These are phyloP conservation scores for Pleuronectes platessa DNA, from an alignment of 2,113 vertebrate genomes.

Conservation along the genomic window DNA sequence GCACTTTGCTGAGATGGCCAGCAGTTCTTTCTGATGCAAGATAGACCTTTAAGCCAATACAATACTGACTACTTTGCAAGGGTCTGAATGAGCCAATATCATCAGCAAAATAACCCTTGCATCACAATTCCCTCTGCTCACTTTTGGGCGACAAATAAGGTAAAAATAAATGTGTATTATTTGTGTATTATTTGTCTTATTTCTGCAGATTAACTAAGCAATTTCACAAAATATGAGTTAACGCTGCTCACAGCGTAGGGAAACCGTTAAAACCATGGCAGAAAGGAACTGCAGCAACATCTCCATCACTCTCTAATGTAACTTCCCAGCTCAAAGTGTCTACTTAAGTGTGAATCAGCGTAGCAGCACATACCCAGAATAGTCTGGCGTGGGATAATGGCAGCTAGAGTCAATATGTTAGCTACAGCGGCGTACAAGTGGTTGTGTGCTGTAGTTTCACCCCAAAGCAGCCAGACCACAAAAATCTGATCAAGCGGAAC, in stretches of 20 bases:
- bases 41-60: slow-evolving; percentile 45
- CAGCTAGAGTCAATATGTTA: slow-evolving; percentile 69
- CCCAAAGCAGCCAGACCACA: slow-evolving; percentile 21
- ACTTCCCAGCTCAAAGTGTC: slow-evolving; percentile 63
- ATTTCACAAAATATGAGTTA: background rate
- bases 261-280: slow-evolving; percentile 28
- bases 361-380: slow-evolving; percentile 70
- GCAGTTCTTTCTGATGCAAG: slow-evolving; percentile 57
- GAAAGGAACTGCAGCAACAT: slow-evolving; percentile 50
- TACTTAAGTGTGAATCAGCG: slow-evolving; percentile 74
- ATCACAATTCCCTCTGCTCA: background rate
- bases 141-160: background rate
- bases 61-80: slow-evolving; percentile 16
- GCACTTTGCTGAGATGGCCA: slow-evolving; percentile 58
- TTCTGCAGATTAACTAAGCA: background rate
- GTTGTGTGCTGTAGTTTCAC: slow-evolving; percentile 43
- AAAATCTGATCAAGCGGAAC: background rate
- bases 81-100: slow-evolving; percentile 27
- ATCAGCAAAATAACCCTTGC: slow-evolving; percentile 20
- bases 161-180: background rate
- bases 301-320: slow-evolving; percentile 61
- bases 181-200: background rate
- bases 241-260: background rate
- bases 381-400: slow-evolving; percentile 73
- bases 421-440: slow-evolving; percentile 63